These are phyloP conservation scores for Andricus curvator DNA, from an alignment of 2,888 invertebrate genomes.

Conservation along the genomic window DNA sequence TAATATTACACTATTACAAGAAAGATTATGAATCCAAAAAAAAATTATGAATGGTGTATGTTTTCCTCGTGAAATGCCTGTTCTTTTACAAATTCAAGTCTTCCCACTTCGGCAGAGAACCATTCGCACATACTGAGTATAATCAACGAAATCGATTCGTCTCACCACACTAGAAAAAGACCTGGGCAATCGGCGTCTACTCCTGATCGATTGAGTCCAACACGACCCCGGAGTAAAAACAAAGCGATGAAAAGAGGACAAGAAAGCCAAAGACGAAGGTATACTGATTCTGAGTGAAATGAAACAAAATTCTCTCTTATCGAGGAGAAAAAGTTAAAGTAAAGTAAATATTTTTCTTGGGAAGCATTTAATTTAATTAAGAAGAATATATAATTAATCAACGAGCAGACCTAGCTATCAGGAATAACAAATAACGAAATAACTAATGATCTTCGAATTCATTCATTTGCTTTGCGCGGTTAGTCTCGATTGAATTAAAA, in stretches of 20 bases:
- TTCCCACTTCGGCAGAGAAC: background rate
- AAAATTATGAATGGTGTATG: no score
- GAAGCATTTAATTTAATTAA: background rate
- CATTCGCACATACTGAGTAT: conserved; percentile 10
- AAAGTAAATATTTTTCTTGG: background rate
- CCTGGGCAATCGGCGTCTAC: conserved; percentile 19
- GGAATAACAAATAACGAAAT: no score
- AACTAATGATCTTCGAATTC: no score
- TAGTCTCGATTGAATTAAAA: no score
- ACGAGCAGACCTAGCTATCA: no score
- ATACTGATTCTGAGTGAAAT: conserved; percentile 27
- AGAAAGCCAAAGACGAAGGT: background rate
- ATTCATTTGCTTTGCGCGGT: no score
- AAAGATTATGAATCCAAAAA: no score
- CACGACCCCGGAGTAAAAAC: background rate
- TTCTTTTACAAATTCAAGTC: background rate
- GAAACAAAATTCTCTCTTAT: background rate
- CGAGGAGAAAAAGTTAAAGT: background rate
- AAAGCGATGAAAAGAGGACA: conserved; percentile 1
- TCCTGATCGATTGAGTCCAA: conserved; percentile 27
- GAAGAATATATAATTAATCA: background rate
- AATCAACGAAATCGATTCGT: conserved; percentile 18
- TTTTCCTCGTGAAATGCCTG: background rate
- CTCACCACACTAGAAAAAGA: conserved; percentile 11
- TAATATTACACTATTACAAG: no score